Evolutionary conservation across 2,113 vertebrate species (phyloP).

Genomic region (Glaucidium brasilianum): DNA sequence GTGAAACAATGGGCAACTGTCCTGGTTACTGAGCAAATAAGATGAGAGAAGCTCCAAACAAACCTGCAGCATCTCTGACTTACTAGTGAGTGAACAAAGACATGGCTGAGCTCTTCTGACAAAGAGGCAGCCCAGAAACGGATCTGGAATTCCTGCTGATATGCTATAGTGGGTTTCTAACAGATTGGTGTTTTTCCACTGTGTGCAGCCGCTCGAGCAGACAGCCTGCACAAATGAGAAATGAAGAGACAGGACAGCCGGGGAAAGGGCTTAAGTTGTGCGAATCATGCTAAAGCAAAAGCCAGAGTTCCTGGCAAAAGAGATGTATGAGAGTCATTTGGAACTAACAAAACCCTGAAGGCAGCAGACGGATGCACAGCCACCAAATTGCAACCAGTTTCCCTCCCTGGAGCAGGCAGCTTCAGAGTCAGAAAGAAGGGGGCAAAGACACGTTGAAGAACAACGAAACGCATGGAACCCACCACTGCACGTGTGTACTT

Average conservation of each 20-base stretch:
- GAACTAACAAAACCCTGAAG: background rate
- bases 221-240: background rate
- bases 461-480: background rate
- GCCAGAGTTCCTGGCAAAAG: background rate
- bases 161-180: background rate
- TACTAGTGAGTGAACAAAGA: background rate
- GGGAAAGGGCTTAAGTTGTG: background rate
- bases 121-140: conserved; percentile 22
- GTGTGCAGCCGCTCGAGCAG: background rate
- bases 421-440: background rate
- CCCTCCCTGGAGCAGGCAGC: background rate
- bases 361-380: background rate
- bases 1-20: background rate
- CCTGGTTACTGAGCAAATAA: background rate
- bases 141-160: background rate
- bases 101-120: conserved; percentile 34
- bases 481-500: background rate
- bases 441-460: background rate
- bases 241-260: background rate
- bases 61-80: conserved; percentile 4
- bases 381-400: background rate
- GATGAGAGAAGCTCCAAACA: background rate
- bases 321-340: background rate
- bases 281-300: background rate
- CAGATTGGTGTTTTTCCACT: background rate